These are phyloP conservation scores for Centrocercus urophasianus DNA, from an alignment of 2,113 vertebrate genomes.

Conservation along the genomic window DNA sequence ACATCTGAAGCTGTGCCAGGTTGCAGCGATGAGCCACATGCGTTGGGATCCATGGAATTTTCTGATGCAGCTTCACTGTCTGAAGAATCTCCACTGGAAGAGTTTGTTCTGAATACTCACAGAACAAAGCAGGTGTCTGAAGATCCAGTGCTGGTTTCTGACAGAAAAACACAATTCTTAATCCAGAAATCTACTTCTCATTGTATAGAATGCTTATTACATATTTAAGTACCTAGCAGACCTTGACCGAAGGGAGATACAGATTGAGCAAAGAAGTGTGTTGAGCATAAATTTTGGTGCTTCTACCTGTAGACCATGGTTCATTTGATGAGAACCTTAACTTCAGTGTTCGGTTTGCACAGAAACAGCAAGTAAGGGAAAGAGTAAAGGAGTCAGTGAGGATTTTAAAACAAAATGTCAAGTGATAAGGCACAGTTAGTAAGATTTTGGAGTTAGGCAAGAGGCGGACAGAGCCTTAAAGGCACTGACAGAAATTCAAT, in stretches of 20 bases:
- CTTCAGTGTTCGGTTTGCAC: neutral
- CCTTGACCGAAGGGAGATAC: neutral
- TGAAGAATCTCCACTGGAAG: constrained; percentile 56
- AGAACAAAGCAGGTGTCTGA: constrained; percentile 45
- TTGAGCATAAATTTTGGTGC: neutral
- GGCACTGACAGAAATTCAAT: neutral
- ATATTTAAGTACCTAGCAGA: neutral
- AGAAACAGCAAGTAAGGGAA: neutral
- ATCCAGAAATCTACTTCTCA: neutral
- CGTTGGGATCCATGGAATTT: constrained; percentile 77
- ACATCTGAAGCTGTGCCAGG: constrained; percentile 71
- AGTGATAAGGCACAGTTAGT: neutral
- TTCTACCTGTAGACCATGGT: neutral
- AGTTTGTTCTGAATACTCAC: neutral
- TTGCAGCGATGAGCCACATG: neutral
- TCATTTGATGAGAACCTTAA: neutral
- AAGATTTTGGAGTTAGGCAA: neutral
- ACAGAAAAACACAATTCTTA: neutral
- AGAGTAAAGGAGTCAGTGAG: neutral
- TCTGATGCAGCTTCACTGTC: constrained; percentile 39
- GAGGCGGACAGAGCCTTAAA: neutral
- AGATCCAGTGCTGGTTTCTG: neutral
- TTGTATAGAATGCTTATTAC: neutral
- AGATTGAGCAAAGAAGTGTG: neutral
- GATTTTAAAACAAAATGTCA: neutral